Base-by-base conservation (phyloP, 2,113 vertebrate genomes). In the Miniopterus natalensis region DNA sequence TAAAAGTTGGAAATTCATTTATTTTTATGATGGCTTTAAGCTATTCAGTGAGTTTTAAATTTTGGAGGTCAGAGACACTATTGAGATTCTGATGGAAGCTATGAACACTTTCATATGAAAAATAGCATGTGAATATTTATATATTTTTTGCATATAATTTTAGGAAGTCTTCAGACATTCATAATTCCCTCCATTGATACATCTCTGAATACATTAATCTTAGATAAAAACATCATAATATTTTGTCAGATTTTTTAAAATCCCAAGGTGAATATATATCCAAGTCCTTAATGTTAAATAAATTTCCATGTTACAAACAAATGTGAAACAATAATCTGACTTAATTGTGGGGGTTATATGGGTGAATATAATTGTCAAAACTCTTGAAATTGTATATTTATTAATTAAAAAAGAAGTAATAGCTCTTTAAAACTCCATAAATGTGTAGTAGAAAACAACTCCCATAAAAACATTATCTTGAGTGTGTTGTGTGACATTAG, bases 51-150 rank as follows among this genome's bases (percentile, higher is more conserved):
- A 57, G 21, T 36, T 66, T 65, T 47, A 18, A 21, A 90, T 78
- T 95, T 73, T 61, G 20, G 3, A 61, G 2, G 6, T 71, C 14
- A 36, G 15, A 77, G 36, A 20, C 10, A 66, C 71, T 31, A 57
- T 9, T 40, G 59, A 84, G 29, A 85, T 59, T 89, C 53, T 83
- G 21, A 78, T 29, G 14, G 13, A 66, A 92, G 8, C 10, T 93
- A 45, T 80, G n/a, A 88, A 68, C 15, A 88, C 1, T 63, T 95
- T 95, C 92, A 12, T 18, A 4, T 80, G 15, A 84, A 77, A 91
- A 95, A 29, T 68, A 53, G 21, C 25, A 27, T 17, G 10, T 74
- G 18, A 29, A 47, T 6, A 75, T 75, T 55, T 47, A 20, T 13
- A 84, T 59, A 21, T n/a, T 61, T 77, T 90, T 91, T 92, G 7